Percentiles rank a stretch among this genome's conserved stretches.
Evolutionary conservation across 2,113 vertebrate species (phyloP).

Genomic region (Tricholaema leucomelas): DNA sequence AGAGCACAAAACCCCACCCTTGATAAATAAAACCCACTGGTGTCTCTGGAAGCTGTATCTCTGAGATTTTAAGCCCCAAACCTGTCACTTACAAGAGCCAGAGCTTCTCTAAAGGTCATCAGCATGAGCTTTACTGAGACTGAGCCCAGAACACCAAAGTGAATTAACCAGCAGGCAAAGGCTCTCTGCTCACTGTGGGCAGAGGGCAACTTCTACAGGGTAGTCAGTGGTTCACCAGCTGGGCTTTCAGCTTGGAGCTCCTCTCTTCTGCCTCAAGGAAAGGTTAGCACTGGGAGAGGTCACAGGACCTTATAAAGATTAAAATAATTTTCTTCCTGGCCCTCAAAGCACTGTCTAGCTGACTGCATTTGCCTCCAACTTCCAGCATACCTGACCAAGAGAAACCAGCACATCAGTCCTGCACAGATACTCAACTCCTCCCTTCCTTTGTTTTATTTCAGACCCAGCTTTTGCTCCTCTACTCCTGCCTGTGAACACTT

Average conservation of each 20-base stretch:
- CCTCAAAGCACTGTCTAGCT: not conserved
- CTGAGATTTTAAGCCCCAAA: not conserved
- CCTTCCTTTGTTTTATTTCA: not conserved
- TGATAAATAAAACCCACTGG: not conserved
- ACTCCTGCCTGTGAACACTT: not conserved
- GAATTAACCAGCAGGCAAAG: not conserved
- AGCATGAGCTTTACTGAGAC: not conserved
- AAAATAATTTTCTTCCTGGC: not conserved
- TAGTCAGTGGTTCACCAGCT: not conserved
- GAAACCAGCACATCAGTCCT: not conserved
- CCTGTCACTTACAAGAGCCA: not conserved
- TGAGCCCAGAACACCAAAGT: not conserved
- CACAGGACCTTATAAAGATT: not conserved
- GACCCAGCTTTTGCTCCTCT: not conserved
- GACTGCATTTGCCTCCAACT: not conserved
- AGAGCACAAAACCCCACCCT: not conserved
- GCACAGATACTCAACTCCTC: not conserved
- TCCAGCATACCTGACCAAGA: not conserved
- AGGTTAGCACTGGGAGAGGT: not conserved
- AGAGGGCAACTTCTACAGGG: not conserved
- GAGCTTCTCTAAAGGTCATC: not conserved
- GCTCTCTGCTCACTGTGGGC: not conserved
- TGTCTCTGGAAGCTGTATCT: not conserved
- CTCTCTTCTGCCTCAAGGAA: not conserved
- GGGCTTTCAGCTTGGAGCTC: not conserved